phyloP scores from a whole-genome alignment of 92 coral and sea anemone genomes.

The Zoanthus sociatus region DNA sequence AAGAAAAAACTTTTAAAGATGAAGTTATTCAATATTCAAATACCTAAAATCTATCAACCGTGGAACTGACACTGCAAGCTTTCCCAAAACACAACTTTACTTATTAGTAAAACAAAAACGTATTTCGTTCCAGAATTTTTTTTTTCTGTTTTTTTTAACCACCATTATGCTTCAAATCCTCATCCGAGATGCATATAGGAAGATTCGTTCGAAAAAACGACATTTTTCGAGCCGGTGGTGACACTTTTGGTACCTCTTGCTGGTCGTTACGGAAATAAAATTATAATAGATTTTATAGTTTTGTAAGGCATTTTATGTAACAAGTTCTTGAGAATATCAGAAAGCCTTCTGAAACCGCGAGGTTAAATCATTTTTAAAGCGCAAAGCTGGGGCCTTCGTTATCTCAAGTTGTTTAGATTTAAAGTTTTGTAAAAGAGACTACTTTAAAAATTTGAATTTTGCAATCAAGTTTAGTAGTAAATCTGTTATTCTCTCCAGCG shows the following conservation, averaged over 20 bases:
- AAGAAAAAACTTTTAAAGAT: slow-evolving; percentile 37
- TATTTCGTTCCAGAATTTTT: slow-evolving; percentile 34
- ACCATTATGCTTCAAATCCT: background rate
- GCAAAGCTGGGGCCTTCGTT: slow-evolving; percentile 24
- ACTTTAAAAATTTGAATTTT: slow-evolving; percentile 42
- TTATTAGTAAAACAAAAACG: slow-evolving; percentile 23
- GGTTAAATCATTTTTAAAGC: slow-evolving; percentile 5
- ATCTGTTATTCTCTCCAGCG: slow-evolving; percentile 46
- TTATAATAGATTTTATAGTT: slow-evolving; percentile 31
- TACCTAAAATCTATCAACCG: slow-evolving; percentile 49
- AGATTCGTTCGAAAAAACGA: slow-evolving; percentile 4
- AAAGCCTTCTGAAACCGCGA: background rate
- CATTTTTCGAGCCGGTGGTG: slow-evolving; percentile 19
- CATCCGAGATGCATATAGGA: background rate
- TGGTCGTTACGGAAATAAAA: slow-evolving; percentile 54
- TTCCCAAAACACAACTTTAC: slow-evolving; percentile 42
- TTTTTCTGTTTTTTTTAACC: background rate
- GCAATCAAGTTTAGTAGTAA: slow-evolving; percentile 43
- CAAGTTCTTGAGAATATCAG: slow-evolving; percentile 30
- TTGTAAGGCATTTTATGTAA: slow-evolving; percentile 42
- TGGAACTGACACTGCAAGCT: slow-evolving; percentile 48
- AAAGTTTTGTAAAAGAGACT: slow-evolving; percentile 22
- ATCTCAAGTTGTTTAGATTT: slow-evolving; percentile 43
- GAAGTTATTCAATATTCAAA: slow-evolving; percentile 52
- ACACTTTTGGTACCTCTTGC: slow-evolving; percentile 45